A percentile compares a stretch with the other conserved stretches of the same genome.
These are phyloP conservation scores for Calcarius ornatus DNA, from an alignment of 2,113 vertebrate species.

Conservation along the genomic window DNA sequence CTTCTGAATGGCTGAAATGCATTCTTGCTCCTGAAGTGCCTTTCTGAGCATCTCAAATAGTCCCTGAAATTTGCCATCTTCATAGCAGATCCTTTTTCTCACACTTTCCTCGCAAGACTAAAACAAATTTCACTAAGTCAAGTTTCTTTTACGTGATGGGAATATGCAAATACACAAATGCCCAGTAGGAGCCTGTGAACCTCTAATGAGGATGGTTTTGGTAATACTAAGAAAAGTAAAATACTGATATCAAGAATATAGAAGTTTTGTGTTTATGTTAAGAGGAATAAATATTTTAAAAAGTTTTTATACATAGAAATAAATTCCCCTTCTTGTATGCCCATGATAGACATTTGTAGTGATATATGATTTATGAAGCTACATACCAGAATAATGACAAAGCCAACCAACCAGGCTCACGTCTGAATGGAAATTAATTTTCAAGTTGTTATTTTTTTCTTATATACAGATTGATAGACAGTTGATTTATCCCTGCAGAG, in stretches of 20 bases:
- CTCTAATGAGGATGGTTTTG: neutral
- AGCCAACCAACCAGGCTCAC: neutral
- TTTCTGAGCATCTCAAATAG: neutral
- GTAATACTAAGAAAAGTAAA: neutral
- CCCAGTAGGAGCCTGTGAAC: neutral
- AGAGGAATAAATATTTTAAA: neutral
- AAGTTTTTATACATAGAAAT: neutral
- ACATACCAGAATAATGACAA: neutral
- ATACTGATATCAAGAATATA: neutral
- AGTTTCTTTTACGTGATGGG: neutral
- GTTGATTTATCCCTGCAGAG: neutral
- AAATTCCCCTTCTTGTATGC: neutral
- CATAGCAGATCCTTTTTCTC: neutral
- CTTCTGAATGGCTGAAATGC: neutral
- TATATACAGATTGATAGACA: neutral
- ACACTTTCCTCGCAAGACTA: neutral
- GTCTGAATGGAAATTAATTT: neutral
- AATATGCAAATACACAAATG: neutral
- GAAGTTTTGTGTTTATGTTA: neutral
- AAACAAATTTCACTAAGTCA: neutral
- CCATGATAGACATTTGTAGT: rapidly evolving
- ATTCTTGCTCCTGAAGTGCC: neutral
- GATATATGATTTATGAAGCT: neutral
- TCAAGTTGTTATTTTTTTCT: neutral
- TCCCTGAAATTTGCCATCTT: neutral